phyloP scores from a whole-genome alignment of 2,888 invertebrate species.

The Aplocera efformata region DNA sequence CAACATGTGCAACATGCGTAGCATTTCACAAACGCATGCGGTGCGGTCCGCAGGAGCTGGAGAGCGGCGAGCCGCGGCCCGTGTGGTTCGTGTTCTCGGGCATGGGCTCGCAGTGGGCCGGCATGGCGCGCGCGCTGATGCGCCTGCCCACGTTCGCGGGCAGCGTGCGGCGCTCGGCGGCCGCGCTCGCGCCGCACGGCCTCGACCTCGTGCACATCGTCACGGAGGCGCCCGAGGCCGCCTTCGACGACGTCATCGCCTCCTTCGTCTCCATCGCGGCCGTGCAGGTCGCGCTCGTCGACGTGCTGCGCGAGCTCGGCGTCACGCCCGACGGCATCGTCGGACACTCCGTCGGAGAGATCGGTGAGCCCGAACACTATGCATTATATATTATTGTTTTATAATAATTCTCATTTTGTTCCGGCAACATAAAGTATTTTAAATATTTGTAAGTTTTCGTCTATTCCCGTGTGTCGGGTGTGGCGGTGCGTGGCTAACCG shows the following conservation, averaged over 20 bases:
- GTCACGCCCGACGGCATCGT: slow-evolving; percentile 96
- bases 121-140: slow-evolving; percentile 95
- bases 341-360: slow-evolving; percentile 97
- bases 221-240: slow-evolving; percentile 86
- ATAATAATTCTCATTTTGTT: no score
- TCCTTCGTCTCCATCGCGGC: slow-evolving; percentile 97
- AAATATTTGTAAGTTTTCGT: no score
- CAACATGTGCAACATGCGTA: no score
- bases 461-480: no score
- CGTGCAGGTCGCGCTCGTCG: slow-evolving; percentile 97
- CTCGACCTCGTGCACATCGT: slow-evolving; percentile 91
- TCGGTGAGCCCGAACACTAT: no score
- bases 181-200: slow-evolving; percentile 87
- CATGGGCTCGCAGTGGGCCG: slow-evolving; percentile 99
- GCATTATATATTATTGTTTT: no score
- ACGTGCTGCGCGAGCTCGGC: slow-evolving; percentile 87
- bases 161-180: slow-evolving; percentile 88
- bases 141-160: slow-evolving; percentile 89
- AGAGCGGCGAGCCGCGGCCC: slow-evolving; percentile 82
- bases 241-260: slow-evolving; percentile 92
- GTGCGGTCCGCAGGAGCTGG: slow-evolving; percentile 42
- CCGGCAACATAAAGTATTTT: no score
- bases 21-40: not conserved
- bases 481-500: slow-evolving; percentile 4
- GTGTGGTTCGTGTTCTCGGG: slow-evolving; percentile 98